A percentile compares a stretch with the other conserved stretches of the same genome.
Evolutionary conservation across 2,888 invertebrate species (phyloP).

Genomic region (Pomacea canaliculata): DNA sequence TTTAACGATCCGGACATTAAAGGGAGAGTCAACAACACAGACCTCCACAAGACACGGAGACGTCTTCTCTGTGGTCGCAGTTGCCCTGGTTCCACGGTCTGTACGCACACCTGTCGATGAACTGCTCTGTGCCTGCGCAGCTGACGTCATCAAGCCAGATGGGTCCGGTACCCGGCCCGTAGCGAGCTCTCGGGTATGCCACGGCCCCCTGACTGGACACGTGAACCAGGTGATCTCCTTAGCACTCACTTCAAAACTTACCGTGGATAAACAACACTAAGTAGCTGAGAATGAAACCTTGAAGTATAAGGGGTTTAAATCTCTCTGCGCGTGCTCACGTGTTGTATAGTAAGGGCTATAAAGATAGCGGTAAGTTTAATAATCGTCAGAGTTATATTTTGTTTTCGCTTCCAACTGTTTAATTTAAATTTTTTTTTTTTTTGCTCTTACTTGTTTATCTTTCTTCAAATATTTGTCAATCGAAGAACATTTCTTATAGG

Average conservation of each 20-base stretch:
- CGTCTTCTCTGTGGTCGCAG: constrained; percentile 49
- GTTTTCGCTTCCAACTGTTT: too few relatives aligned
- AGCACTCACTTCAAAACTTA: neutral
- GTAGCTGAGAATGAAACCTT: neutral
- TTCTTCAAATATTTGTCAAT: too few relatives aligned
- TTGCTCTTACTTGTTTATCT: too few relatives aligned
- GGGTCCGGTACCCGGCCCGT: constrained; percentile 13
- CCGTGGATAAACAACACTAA: neutral
- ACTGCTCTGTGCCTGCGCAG: constrained; percentile 47
- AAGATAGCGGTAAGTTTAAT: too few relatives aligned
- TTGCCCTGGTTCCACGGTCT: constrained; percentile 48
- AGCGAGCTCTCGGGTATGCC: constrained; percentile 6
- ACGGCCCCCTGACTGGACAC: constrained; percentile 14
- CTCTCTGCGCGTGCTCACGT: too few relatives aligned
- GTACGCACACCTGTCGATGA: constrained; percentile 48
- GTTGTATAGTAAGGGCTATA: too few relatives aligned
- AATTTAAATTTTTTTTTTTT: too few relatives aligned
- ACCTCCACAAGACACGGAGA: constrained; percentile 42
- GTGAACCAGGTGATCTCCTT: neutral
- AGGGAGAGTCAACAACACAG: too few relatives aligned
- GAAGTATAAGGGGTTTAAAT: neutral
- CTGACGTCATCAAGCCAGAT: constrained; percentile 48
- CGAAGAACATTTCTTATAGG: too few relatives aligned
- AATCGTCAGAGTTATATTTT: too few relatives aligned
- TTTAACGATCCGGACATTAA: too few relatives aligned